Evolutionary conservation across 2,888 invertebrate species (phyloP).

Genomic region (Synanthedon andrenaeformis): DNA sequence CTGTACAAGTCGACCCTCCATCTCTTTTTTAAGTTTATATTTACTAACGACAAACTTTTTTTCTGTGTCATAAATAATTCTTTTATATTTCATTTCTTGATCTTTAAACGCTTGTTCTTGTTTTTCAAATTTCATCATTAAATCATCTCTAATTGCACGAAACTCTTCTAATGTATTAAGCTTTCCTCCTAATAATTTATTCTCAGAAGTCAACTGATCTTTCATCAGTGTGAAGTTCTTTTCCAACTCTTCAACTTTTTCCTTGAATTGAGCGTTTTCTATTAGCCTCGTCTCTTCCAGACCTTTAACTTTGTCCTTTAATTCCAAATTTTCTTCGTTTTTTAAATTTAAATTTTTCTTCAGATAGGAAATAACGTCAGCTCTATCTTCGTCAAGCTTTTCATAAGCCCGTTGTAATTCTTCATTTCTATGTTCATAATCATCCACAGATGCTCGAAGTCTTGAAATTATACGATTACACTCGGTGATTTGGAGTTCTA

Average conservation of each 20-base stretch:
- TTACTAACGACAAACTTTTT: slow-evolving; percentile 82
- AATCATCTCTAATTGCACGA: slow-evolving; percentile 83
- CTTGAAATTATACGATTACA: slow-evolving; percentile 84
- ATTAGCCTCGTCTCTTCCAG: slow-evolving; percentile 77
- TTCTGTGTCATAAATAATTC: slow-evolving; percentile 82
- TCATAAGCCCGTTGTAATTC: slow-evolving; percentile 72
- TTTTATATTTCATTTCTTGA: slow-evolving; percentile 82
- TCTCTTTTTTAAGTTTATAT: slow-evolving; percentile 86
- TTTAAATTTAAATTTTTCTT: slow-evolving; percentile 80
- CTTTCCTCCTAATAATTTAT: slow-evolving; percentile 87
- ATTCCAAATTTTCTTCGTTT: slow-evolving; percentile 73
- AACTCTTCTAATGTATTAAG: slow-evolving; percentile 92
- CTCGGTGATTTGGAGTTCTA: slow-evolving; percentile 85
- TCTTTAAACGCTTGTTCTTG: slow-evolving; percentile 82
- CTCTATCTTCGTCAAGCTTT: slow-evolving; percentile 82
- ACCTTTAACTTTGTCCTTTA: slow-evolving; percentile 79
- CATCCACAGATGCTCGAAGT: slow-evolving; percentile 73
- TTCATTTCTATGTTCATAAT: slow-evolving; percentile 80
- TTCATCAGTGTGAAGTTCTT: slow-evolving; percentile 82
- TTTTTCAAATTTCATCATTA: slow-evolving; percentile 84
- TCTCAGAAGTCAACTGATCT: slow-evolving; percentile 88
- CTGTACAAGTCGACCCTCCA: slow-evolving; percentile 85
- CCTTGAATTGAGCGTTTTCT: slow-evolving; percentile 74
- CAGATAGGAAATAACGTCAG: slow-evolving; percentile 85
- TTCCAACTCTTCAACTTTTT: slow-evolving; percentile 75